These are phyloP conservation scores for Pandemis heparana DNA, from an alignment of 2,888 invertebrate genomes.

Conservation along the genomic window DNA sequence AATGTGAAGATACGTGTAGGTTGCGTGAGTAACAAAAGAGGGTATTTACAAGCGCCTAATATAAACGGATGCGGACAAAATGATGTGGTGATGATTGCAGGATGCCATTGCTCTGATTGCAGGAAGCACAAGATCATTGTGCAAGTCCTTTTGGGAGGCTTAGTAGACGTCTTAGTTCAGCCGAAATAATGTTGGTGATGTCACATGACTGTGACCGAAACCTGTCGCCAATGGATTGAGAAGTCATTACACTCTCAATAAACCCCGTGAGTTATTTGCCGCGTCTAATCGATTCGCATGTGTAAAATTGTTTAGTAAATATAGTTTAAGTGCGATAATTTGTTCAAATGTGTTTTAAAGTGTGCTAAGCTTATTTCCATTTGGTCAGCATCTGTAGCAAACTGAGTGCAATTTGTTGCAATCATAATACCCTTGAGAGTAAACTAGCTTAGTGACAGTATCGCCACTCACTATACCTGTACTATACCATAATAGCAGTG, in stretches of 20 bases:
- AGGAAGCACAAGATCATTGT: too few species aligned
- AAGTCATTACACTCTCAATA: not conserved
- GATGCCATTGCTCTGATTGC: too few species aligned
- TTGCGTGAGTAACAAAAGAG: too few species aligned
- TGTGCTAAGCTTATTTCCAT: not conserved
- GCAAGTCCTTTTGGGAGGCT: too few species aligned
- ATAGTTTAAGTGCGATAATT: not conserved
- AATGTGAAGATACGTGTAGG: too few species aligned
- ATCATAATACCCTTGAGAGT: not conserved
- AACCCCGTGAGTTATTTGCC: not conserved
- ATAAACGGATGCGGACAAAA: too few species aligned
- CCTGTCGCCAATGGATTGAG: not conserved
- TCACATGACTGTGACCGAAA: not conserved
- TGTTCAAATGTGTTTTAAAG: not conserved
- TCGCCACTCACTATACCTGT: conserved; percentile 2
- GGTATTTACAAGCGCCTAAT: too few species aligned
- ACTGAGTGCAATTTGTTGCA: not conserved
- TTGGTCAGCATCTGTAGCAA: not conserved
- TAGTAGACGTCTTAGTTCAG: too few species aligned
- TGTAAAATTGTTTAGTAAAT: not conserved
- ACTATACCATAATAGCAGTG: not conserved
- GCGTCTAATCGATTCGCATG: not conserved
- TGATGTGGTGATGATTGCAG: too few species aligned
- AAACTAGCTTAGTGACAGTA: not conserved
- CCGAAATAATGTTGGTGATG: too few species aligned